phyloP scores from a whole-genome alignment of 2,113 vertebrate species.

The Charina bottae region DNA sequence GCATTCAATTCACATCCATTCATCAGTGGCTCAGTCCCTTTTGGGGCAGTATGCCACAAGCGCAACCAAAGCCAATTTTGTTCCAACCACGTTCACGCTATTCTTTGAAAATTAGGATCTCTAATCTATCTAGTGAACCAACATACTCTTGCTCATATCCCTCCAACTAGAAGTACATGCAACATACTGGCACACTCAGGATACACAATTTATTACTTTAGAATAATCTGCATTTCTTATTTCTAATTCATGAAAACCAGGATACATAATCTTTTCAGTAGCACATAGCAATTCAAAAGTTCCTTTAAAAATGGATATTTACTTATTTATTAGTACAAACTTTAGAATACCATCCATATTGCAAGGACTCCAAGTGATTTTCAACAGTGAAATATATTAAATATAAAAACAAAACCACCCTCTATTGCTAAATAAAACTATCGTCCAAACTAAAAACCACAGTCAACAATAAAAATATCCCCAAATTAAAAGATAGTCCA shows the following conservation, averaged over 20 bases:
- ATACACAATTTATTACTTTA: neutral
- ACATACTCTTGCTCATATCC: neutral
- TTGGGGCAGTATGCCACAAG: neutral
- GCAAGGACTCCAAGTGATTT: neutral
- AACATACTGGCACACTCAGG: neutral
- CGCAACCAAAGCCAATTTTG: neutral
- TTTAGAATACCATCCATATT: neutral
- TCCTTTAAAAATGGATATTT: neutral
- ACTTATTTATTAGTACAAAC: neutral
- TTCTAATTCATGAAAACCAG: neutral
- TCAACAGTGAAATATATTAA: neutral
- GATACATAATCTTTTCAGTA: neutral
- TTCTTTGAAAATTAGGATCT: neutral
- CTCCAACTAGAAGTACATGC: neutral
- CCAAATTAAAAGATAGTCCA: neutral
- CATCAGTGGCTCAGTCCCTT: neutral
- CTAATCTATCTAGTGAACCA: neutral
- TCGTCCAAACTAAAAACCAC: neutral
- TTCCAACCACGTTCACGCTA: neutral
- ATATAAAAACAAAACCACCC: neutral
- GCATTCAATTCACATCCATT: neutral
- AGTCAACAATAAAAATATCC: neutral
- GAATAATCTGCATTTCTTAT: neutral
- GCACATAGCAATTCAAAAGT: neutral
- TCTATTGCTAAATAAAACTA: neutral